A percentile compares a stretch with the other conserved stretches of the same genome.
Conservation (phyloP, 2,888 invertebrate genomes). For the Cheilosia pagana region DNA sequence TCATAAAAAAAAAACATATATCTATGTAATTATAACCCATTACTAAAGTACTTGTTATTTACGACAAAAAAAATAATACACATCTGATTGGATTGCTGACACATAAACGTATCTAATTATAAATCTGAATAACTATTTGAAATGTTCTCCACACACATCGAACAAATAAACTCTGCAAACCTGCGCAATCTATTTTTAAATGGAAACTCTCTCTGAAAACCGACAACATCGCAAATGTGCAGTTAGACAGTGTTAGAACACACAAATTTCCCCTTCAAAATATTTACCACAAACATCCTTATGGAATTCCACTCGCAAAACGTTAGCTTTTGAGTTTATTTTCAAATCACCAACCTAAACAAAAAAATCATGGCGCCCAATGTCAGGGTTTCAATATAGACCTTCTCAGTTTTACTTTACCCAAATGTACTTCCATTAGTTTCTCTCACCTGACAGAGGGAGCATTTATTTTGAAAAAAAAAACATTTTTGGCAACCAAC, state of each 20-base stretch:
- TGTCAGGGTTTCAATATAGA: constrained; percentile 51
- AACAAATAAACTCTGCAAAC: constrained; percentile 44
- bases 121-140: constrained; percentile 43
- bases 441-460: constrained; percentile 39
- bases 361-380: constrained; percentile 36
- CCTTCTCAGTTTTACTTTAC: constrained; percentile 1
- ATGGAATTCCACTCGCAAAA: constrained; percentile 25
- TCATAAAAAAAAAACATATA: constrained; percentile 1
- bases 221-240: constrained; percentile 54
- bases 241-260: not conserved
- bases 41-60: constrained; percentile 26
- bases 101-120: constrained; percentile 51
- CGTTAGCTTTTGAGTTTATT: constrained; percentile 16
- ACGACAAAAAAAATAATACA: constrained; percentile 6
- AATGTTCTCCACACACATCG: constrained; percentile 45
- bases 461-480: constrained; percentile 14
- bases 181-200: constrained; percentile 55
- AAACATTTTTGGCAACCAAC: constrained; percentile 51
- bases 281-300: not conserved
- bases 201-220: constrained; percentile 21
- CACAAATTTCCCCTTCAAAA: constrained; percentile 14
- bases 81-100: constrained; percentile 40
- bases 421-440: constrained; percentile 22
- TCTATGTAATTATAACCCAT: constrained; percentile 23
- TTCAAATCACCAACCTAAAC: too few species aligned